These are phyloP conservation scores for Cottoperca gobio DNA, from an alignment of 2,797 vertebrate genomes.

Conservation along the genomic window DNA sequence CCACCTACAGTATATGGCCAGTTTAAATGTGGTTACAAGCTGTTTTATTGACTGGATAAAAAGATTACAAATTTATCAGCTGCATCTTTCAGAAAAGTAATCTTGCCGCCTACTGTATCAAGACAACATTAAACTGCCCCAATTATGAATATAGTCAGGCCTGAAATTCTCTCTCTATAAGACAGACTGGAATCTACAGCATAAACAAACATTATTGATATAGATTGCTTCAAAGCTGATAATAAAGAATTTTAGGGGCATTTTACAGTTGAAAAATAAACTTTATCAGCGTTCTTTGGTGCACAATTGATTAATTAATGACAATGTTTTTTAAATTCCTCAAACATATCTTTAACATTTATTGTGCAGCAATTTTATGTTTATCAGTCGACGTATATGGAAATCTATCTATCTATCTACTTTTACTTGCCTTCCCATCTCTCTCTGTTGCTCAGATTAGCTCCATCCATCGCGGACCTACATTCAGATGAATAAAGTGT, in stretches of 20 bases:
- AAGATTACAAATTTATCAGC: slow-evolving; percentile 13
- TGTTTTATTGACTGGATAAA: not conserved
- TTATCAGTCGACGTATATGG: no score
- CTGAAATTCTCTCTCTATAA: not conserved
- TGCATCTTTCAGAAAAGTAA: slow-evolving; percentile 14
- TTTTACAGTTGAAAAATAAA: no score
- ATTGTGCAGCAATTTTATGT: no score
- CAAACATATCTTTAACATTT: no score
- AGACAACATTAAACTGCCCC: slow-evolving; percentile 6
- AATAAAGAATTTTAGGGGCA: no score
- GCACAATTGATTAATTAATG: no score
- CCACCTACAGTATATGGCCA: not conserved
- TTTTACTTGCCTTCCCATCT: not conserved
- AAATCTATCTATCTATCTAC: slow-evolving; percentile 12
- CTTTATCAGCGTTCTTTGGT: no score
- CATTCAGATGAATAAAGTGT: slow-evolving; percentile 68
- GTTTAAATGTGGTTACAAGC: not conserved
- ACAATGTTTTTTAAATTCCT: no score
- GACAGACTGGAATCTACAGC: no score
- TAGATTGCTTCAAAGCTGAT: no score
- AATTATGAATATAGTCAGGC: not conserved
- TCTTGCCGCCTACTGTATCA: slow-evolving; percentile 1
- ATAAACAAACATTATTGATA: no score
- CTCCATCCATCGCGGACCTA: slow-evolving; percentile 59
- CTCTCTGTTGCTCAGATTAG: slow-evolving; percentile 54